Conservation (phyloP, 37 sponge, comb jelly and placozoan genomes). For the Bolinopsis microptera region DNA sequence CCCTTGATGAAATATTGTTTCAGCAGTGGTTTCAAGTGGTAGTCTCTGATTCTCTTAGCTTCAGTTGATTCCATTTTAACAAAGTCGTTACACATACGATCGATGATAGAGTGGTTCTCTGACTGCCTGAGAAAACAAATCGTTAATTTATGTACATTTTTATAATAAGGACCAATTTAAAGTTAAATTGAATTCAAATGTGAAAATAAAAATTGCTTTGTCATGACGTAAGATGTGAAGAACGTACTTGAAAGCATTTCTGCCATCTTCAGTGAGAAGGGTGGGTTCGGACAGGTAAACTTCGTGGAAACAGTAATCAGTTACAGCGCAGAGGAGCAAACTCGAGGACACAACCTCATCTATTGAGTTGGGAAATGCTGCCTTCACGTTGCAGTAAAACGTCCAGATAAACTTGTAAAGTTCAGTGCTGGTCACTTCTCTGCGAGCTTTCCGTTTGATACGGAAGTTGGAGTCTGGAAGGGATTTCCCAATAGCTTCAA, state of each 20-base stretch:
- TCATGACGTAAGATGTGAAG: too few species aligned
- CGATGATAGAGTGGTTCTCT: constrained; percentile 39
- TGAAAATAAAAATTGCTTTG: neutral
- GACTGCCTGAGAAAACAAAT: constrained; percentile 1
- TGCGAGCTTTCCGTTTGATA: neutral
- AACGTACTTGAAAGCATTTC: constrained; percentile 53
- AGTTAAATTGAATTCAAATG: too few species aligned
- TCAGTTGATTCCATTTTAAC: constrained; percentile 63
- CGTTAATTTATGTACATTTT: too few species aligned
- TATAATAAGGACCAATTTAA: too few species aligned
- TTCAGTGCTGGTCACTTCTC: constrained; percentile 27
- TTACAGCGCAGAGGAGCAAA: constrained; percentile 1
- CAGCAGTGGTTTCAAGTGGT: constrained; percentile 59
- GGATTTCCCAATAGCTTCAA: neutral
- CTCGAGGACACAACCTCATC: constrained; percentile 58
- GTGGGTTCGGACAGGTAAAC: constrained; percentile 3
- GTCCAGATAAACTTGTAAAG: constrained; percentile 62
- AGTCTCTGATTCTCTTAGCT: constrained; percentile 48
- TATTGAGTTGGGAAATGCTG: constrained; percentile 50
- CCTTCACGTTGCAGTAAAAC: constrained; percentile 45
- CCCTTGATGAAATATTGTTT: constrained; percentile 51
- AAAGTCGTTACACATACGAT: constrained; percentile 22
- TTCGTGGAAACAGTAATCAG: constrained; percentile 29
- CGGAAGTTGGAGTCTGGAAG: constrained; percentile 34
- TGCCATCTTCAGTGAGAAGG: constrained; percentile 30